A percentile compares a stretch with the other conserved stretches of the same genome.
phyloP scores from a whole-genome alignment of 2,113 vertebrate genomes.

The Perca fluviatilis region DNA sequence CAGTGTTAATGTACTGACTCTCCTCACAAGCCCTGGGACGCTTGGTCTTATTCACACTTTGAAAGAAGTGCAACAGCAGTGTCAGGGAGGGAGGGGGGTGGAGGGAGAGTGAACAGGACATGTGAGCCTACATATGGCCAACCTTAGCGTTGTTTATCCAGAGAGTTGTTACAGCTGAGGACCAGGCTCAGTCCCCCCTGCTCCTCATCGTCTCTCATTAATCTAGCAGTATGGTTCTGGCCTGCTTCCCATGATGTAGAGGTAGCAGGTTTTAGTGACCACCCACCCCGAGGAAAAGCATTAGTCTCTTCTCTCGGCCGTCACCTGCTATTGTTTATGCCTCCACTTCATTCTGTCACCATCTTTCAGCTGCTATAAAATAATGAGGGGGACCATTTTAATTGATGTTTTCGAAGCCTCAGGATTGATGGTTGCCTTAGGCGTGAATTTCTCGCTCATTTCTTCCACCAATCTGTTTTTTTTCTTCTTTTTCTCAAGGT shows the following conservation, averaged over 20 bases:
- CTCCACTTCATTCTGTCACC: slow-evolving; percentile 50
- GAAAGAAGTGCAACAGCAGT: slow-evolving; percentile 58
- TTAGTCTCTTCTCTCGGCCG: slow-evolving; percentile 50
- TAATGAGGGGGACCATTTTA: slow-evolving; percentile 59
- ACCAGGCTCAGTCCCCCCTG: slow-evolving; percentile 57
- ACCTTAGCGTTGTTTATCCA: slow-evolving; percentile 68
- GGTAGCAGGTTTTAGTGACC: slow-evolving; percentile 73
- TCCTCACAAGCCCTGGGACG: slow-evolving; percentile 51
- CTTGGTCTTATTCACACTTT: slow-evolving; percentile 67
- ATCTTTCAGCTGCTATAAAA: slow-evolving; percentile 64
- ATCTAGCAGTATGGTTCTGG: slow-evolving; percentile 73
- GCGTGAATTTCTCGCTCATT: slow-evolving; percentile 41
- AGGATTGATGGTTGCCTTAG: slow-evolving; percentile 49
- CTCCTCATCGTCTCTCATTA: slow-evolving; percentile 74
- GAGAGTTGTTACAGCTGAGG: slow-evolving; percentile 79
- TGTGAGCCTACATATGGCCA: slow-evolving; percentile 71
- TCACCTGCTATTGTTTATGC: slow-evolving; percentile 77
- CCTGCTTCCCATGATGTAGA: slow-evolving; percentile 64
- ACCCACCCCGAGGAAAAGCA: slow-evolving; percentile 72
- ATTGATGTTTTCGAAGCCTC: slow-evolving; percentile 62
- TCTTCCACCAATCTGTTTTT: slow-evolving; percentile 27
- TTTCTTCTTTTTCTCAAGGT: slow-evolving; percentile 12
- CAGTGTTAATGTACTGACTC: slow-evolving; percentile 70
- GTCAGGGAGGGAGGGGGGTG: neutral
- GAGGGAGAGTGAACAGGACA: neutral